These are phyloP conservation scores for Magallana nippona DNA, from an alignment of 2,888 invertebrate species.

Conservation along the genomic window DNA sequence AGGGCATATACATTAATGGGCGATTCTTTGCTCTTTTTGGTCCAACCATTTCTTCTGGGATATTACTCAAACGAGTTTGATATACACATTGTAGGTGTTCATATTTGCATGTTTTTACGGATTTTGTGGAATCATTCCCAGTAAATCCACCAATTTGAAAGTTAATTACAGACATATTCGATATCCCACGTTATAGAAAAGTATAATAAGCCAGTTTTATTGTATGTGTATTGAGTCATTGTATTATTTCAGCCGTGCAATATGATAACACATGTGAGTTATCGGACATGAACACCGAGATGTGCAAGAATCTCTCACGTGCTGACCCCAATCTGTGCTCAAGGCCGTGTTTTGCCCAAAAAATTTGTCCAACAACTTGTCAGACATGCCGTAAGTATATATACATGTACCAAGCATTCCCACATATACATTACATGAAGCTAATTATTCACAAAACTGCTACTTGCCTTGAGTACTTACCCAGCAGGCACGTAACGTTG, in stretches of 20 bases:
- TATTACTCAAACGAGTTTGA: no score
- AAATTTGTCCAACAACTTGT: constrained; percentile 33
- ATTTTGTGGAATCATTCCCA: not conserved
- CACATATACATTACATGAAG: no score
- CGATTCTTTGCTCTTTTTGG: no score
- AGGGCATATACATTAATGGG: no score
- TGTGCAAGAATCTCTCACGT: not conserved
- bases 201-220: not conserved
- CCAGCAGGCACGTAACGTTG: no score
- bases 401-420: not conserved
- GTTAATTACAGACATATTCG: no score
- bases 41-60: no score
- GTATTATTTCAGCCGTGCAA: constrained; percentile 18
- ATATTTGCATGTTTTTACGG: no score
- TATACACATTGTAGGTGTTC: no score
- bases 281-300: not conserved
- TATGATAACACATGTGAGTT: constrained; percentile 29
- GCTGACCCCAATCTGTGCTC: constrained; percentile 6
- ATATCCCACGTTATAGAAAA: no score
- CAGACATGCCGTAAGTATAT: constrained; percentile 38
- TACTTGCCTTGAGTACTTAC: no score
- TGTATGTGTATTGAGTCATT: not conserved
- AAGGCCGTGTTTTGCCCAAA: constrained; percentile 31
- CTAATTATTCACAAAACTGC: no score
- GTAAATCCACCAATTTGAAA: not conserved